Evolutionary conservation across 2,113 vertebrate genomes (phyloP).

Genomic region (Anas platyrhynchos): DNA sequence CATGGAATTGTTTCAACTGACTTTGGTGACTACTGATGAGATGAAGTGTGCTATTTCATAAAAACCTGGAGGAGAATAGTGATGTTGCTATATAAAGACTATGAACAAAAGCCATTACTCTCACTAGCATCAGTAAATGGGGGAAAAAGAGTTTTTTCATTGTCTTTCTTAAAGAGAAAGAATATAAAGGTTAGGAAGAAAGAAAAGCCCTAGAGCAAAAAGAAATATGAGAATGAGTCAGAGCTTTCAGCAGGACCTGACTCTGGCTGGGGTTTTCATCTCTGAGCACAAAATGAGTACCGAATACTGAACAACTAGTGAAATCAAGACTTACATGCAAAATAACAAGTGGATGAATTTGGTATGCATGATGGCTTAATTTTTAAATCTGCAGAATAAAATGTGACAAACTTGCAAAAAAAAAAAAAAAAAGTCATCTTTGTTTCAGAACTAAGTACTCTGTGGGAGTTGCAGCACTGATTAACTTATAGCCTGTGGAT

Average conservation of each 20-base stretch:
- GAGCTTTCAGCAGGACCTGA: slow-evolving; percentile 41
- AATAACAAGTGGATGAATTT: slow-evolving; percentile 47
- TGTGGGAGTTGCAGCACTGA: slow-evolving; percentile 18
- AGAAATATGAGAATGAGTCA: slow-evolving; percentile 59
- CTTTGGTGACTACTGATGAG: slow-evolving; percentile 32
- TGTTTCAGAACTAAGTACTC: slow-evolving; percentile 20
- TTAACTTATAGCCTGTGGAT: slow-evolving; percentile 13
- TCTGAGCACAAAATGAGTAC: slow-evolving; percentile 31
- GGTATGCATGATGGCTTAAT: slow-evolving; percentile 24
- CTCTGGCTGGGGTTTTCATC: slow-evolving; percentile 43
- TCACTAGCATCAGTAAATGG: slow-evolving; percentile 27
- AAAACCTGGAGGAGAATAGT: background rate
- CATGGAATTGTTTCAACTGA: background rate
- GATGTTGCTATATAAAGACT: slow-evolving; percentile 5
- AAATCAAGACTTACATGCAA: slow-evolving; percentile 16
- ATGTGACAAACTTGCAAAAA: slow-evolving; percentile 27
- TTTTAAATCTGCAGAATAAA: slow-evolving; percentile 31
- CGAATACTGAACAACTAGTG: background rate
- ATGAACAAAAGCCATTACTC: slow-evolving; percentile 45
- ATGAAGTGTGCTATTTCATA: slow-evolving; percentile 21
- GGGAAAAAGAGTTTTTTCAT: background rate
- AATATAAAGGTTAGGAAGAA: slow-evolving; percentile 26
- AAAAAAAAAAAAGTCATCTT: slow-evolving; percentile 17
- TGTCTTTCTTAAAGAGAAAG: background rate
- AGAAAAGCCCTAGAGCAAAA: slow-evolving; percentile 7